phyloP scores from a whole-genome alignment of 2,113 vertebrate species.

The Podiceps cristatus region DNA sequence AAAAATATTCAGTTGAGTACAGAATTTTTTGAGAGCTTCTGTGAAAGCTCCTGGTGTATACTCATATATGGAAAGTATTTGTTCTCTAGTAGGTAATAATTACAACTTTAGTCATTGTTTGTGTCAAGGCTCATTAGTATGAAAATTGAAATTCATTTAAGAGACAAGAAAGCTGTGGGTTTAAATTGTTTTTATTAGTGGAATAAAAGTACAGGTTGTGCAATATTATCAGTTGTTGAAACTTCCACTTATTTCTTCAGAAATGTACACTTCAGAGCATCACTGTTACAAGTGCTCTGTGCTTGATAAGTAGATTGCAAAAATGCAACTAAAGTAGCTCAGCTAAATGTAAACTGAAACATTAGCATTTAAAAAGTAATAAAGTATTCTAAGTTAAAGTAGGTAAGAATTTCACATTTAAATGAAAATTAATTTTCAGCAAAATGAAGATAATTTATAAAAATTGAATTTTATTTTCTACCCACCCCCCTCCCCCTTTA shows the following conservation, averaged over 20 bases:
- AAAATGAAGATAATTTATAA: neutral
- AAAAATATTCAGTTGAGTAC: neutral
- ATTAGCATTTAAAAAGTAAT: neutral
- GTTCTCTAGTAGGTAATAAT: neutral
- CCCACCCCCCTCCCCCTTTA: neutral
- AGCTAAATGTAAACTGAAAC: neutral
- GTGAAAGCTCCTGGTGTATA: neutral
- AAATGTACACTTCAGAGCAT: neutral
- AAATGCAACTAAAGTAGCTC: neutral
- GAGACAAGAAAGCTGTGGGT: neutral
- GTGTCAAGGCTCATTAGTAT: neutral
- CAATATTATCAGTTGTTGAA: neutral
- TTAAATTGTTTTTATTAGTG: neutral
- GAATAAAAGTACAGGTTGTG: neutral
- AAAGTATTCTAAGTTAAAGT: neutral
- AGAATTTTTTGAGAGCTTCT: neutral
- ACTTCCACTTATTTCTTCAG: neutral
- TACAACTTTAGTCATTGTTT: neutral
- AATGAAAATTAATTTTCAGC: neutral
- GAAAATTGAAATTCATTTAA: conserved; percentile 7
- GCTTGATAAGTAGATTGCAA: neutral
- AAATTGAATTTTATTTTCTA: neutral
- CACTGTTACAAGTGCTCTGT: neutral
- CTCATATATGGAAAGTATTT: neutral
- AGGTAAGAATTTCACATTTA: neutral